These are phyloP conservation scores for Uloborus diversus DNA, from an alignment of 1,140 invertebrate species.

Conservation along the genomic window DNA sequence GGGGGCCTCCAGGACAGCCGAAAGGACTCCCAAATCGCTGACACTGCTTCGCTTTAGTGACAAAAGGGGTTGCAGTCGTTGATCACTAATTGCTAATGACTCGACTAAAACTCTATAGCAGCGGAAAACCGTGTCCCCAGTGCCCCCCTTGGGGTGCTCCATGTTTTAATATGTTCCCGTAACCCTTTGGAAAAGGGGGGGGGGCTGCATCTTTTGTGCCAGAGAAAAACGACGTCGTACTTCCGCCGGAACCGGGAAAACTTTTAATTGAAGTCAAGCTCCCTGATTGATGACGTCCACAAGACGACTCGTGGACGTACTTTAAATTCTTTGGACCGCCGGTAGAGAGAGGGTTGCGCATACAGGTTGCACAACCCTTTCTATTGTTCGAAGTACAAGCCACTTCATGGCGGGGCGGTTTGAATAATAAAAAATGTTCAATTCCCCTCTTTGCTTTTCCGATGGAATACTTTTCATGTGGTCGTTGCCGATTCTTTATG, in stretches of 20 bases:
- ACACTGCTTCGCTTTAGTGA: constrained; percentile 11
- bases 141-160: background rate
- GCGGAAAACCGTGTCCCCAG: constrained; percentile 29
- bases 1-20: too few species aligned
- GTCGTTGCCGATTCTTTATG: background rate
- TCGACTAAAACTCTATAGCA: constrained; percentile 41
- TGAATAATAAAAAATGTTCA: too few species aligned
- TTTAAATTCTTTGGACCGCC: constrained; percentile 27
- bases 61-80: constrained; percentile 25
- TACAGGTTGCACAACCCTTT: constrained; percentile 2
- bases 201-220: background rate
- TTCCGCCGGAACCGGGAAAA: constrained; percentile 48
- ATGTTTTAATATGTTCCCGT: constrained; percentile 46
- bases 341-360: constrained; percentile 25
- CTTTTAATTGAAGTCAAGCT: constrained; percentile 52
- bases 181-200: constrained; percentile 33
- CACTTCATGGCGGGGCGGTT: constrained; percentile 22
- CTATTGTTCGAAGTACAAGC: background rate
- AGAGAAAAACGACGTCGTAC: background rate
- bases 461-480: background rate
- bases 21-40: too few species aligned
- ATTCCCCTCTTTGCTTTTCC: constrained; percentile 1
- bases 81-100: constrained; percentile 53
- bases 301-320: background rate
- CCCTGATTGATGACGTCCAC: constrained; percentile 25